Conservation (phyloP, 1,140 invertebrate genomes). For the Nymphalis io region DNA sequence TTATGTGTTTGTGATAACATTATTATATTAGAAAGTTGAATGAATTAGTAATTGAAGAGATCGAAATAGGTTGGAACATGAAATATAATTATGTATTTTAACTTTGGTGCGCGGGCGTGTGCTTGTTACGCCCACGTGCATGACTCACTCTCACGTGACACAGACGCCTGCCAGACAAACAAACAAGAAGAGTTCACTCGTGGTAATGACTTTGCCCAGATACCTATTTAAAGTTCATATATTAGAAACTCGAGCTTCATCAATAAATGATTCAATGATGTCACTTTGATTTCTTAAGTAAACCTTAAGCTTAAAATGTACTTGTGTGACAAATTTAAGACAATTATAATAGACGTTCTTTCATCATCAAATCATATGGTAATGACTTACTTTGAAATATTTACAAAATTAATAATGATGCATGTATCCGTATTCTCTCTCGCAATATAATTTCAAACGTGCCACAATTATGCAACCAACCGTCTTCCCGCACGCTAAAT, state of each 20-base stretch:
- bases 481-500: conserved; percentile 42
- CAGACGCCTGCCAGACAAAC: conserved; percentile 60
- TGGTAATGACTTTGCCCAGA: conserved; percentile 14
- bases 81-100: conserved; percentile 37
- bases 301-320: too few species aligned
- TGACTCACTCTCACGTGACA: conserved; percentile 55
- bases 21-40: background rate
- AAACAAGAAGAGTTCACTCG: conserved; percentile 39
- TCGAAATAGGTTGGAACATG: conserved; percentile 22
- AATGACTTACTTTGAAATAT: conserved; percentile 14
- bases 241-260: too few species aligned
- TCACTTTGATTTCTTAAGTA: too few species aligned
- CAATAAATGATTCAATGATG: too few species aligned
- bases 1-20: too few species aligned
- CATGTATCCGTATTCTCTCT: conserved; percentile 17
- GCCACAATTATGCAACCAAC: conserved; percentile 33
- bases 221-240: background rate
- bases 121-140: conserved; percentile 49
- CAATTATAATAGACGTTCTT: too few species aligned
- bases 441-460: conserved; percentile 34
- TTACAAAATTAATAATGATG: conserved; percentile 17
- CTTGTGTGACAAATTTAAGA: too few species aligned
- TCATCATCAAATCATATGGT: background rate
- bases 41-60: background rate
- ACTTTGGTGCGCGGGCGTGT: conserved; percentile 29